Percentiles rank a stretch among this genome's conserved stretches.
These are phyloP conservation scores for Perithous albicinctus DNA, from an alignment of 2,888 invertebrate species.

Conservation along the genomic window DNA sequence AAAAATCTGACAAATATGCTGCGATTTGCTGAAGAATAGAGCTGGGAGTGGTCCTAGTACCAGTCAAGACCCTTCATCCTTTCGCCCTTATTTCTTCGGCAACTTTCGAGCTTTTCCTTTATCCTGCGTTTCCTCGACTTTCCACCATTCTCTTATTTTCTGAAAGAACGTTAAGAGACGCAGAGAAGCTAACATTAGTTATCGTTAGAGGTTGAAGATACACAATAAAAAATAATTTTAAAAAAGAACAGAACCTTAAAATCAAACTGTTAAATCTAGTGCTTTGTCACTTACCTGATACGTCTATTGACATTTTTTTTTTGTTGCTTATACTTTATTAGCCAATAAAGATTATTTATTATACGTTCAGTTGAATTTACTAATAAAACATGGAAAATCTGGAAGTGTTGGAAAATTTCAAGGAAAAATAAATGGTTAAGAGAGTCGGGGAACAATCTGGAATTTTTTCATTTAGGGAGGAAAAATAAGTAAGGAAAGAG, in stretches of 20 bases:
- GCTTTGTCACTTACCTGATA: too few species aligned
- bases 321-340: background rate
- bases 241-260: background rate
- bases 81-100: slow-evolving; percentile 21
- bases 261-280: background rate
- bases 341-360: too few species aligned
- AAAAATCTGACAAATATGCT: slow-evolving; percentile 85
- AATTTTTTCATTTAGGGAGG: too few species aligned
- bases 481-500: too few species aligned
- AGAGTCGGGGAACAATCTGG: too few species aligned
- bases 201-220: slow-evolving; percentile 76
- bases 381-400: too few species aligned
- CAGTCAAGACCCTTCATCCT: slow-evolving; percentile 42
- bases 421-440: too few species aligned
- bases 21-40: slow-evolving; percentile 83
- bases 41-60: slow-evolving; percentile 69
- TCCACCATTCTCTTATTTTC: slow-evolving; percentile 26
- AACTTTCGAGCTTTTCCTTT: slow-evolving; percentile 12
- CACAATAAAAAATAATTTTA: slow-evolving; percentile 78
- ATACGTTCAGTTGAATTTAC: too few species aligned
- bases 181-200: slow-evolving; percentile 80
- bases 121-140: slow-evolving; percentile 34
- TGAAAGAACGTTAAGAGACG: slow-evolving; percentile 51
- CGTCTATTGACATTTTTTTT: slow-evolving; percentile 3
- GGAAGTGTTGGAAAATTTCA: too few species aligned